Evolutionary conservation across 2,888 invertebrate genomes (phyloP), one percentile per base, ranked within the genome.

Genomic region (Nomada ruficornis): DNA sequence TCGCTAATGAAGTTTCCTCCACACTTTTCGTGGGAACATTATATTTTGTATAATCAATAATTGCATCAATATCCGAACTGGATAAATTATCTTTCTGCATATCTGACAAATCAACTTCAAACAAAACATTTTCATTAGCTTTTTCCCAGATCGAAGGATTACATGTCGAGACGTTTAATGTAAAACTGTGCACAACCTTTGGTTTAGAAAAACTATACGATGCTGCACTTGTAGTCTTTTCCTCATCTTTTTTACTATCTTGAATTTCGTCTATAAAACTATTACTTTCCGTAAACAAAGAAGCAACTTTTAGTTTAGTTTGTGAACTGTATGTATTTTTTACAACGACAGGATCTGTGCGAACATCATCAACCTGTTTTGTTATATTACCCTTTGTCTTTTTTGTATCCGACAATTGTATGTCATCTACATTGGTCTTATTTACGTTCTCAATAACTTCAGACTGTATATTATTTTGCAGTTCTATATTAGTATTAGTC

Each of bases 71-170:
- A 3, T 89, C 80, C 47, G 55, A 70, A 57, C 68, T 67, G 20
- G 77, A 83, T 59, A 80, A 64, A 55, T 85, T 57, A 44, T 83
- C 65, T 15, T 89, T 71, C 4, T 82, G 57, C 29, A 86, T 23
- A 68, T 89, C 84, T 20, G 78, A 67, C 50, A 91, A 70, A 86
- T 90, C 85, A 42, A 92, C 59, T 73, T 84, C 42, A 73, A 92
- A 92, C 13, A 26, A 59, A 0, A 55, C 47, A 50, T 82, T 54
- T 69, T 86, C 57, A 80, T 93, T 93, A 4, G 87, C 44, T 69
- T 82, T 83, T 68, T 92, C 86, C 74, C 90, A 84, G 10, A 26
- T 29, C 26, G 91, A 90, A 70, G 77, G 68, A 74, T 83, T 68
- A 20, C 81, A 62, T 44, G 60, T 11, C 10, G 59, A n/a, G 18